phyloP scores from a whole-genome alignment of 2,888 invertebrate genomes.

The Tenthredo scrophulariae region DNA sequence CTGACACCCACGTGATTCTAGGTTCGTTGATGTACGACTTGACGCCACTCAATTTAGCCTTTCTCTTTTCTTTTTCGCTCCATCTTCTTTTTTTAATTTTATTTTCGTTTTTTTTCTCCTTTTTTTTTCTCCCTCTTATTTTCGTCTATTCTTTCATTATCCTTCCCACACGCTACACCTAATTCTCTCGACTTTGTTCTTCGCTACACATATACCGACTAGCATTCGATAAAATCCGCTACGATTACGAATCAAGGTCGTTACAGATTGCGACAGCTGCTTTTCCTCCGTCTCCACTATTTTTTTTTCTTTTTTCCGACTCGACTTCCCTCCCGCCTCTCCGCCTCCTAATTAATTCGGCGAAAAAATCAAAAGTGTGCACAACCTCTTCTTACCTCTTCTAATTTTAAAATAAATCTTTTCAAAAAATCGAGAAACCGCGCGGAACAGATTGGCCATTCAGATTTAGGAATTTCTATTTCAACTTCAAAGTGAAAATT shows the following conservation, averaged over 20 bases:
- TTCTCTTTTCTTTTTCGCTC: constrained; percentile 20
- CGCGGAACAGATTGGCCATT: constrained; percentile 20
- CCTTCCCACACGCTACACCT: neutral
- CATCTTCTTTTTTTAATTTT: neutral
- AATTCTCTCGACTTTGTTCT: neutral
- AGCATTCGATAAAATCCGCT: neutral
- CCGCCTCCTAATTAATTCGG: neutral
- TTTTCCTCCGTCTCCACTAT: neutral
- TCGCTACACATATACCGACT: neutral
- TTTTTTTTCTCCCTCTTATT: neutral
- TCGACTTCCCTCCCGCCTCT: neutral
- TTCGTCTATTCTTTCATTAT: neutral
- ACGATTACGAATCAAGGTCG: constrained; percentile 12
- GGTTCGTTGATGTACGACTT: constrained; percentile 44
- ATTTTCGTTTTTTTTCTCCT: neutral
- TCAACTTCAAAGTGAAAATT: neutral
- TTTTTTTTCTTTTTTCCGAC: neutral
- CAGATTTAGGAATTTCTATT: neutral
- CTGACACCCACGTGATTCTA: constrained; percentile 36
- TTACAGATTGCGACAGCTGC: constrained; percentile 7
- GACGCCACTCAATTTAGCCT: constrained; percentile 49
- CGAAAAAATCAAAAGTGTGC: neutral
- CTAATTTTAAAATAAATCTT: constrained; percentile 8
- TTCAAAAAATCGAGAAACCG: neutral
- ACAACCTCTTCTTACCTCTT: neutral